Conservation (phyloP, 2,113 vertebrate genomes). For the Cyprinodon tularosa region DNA sequence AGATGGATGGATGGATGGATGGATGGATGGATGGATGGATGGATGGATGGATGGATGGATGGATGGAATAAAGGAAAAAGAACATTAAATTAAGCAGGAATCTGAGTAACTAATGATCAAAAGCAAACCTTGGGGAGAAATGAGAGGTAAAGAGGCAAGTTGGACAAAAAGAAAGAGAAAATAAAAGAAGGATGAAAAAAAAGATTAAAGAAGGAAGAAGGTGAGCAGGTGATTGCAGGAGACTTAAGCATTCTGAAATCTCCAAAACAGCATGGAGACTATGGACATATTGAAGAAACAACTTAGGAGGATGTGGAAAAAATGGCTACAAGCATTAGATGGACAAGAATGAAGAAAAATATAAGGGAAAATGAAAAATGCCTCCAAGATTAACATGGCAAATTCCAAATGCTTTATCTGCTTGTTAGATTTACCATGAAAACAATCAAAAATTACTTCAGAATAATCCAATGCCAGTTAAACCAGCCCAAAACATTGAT, state of each 20-base stretch:
- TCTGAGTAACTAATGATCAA: not conserved
- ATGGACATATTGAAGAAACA: not conserved
- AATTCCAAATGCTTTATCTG: not conserved
- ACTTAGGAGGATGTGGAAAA: not conserved
- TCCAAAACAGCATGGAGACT: not conserved
- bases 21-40: not conserved
- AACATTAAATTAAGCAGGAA: not conserved
- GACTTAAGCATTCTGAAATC: not conserved
- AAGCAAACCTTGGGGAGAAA: not conserved
- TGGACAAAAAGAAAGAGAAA: not conserved
- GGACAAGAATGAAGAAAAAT: accelerated
- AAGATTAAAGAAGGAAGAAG: not conserved
- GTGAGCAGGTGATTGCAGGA: not conserved
- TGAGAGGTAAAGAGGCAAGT: not conserved
- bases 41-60: not conserved
- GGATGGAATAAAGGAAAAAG: not conserved
- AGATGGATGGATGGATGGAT: not conserved
- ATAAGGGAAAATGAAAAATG: not conserved
- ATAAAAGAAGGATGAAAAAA: not conserved
- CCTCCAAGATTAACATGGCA: not conserved
- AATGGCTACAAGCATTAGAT: not conserved
- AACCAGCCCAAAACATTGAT: too few species aligned
- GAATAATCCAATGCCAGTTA: too few species aligned
- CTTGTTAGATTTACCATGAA: not conserved
- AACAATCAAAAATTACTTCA: too few species aligned